These are phyloP conservation scores for Seira ritae DNA, from an alignment of 2,888 invertebrate genomes.

Conservation along the genomic window DNA sequence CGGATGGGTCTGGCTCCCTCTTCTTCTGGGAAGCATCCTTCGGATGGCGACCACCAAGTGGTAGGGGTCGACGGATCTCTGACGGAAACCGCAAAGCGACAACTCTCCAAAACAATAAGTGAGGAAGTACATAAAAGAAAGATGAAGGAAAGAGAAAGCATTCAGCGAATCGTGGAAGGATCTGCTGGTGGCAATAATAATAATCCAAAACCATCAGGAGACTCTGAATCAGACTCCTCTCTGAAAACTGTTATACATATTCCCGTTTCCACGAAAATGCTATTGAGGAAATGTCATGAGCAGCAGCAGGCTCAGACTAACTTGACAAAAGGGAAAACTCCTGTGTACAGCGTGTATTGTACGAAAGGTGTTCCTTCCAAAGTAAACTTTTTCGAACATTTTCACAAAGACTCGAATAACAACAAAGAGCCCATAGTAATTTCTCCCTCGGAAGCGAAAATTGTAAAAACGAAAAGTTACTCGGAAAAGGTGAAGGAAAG, in stretches of 20 bases:
- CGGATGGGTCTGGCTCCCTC: constrained; percentile 69
- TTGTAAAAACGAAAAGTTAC: constrained; percentile 63
- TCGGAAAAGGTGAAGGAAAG: constrained; percentile 37
- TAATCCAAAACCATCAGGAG: constrained; percentile 76
- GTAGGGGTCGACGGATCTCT: constrained; percentile 74
- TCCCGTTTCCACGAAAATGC: constrained; percentile 69
- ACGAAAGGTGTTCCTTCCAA: constrained; percentile 83
- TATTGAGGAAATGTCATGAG: constrained; percentile 67
- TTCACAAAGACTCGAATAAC: constrained; percentile 65
- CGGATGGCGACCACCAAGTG: constrained; percentile 54
- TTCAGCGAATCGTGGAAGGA: constrained; percentile 67
- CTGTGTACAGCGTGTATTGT: constrained; percentile 77
- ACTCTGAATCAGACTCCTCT: constrained; percentile 85
- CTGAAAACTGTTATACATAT: constrained; percentile 82
- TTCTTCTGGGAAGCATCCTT: background rate
- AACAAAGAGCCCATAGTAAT: constrained; percentile 56
- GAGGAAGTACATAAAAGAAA: constrained; percentile 84
- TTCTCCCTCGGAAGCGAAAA: constrained; percentile 63
- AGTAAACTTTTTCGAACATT: constrained; percentile 87
- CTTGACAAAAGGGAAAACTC: constrained; percentile 61
- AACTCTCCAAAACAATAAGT: constrained; percentile 84
- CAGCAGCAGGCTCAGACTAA: constrained; percentile 38
- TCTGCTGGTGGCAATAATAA: constrained; percentile 70
- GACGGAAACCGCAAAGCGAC: constrained; percentile 84
- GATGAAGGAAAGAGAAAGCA: constrained; percentile 75